These are phyloP conservation scores for Drosophila paramelanica DNA, from an alignment of 2,888 invertebrate genomes.

Conservation along the genomic window DNA sequence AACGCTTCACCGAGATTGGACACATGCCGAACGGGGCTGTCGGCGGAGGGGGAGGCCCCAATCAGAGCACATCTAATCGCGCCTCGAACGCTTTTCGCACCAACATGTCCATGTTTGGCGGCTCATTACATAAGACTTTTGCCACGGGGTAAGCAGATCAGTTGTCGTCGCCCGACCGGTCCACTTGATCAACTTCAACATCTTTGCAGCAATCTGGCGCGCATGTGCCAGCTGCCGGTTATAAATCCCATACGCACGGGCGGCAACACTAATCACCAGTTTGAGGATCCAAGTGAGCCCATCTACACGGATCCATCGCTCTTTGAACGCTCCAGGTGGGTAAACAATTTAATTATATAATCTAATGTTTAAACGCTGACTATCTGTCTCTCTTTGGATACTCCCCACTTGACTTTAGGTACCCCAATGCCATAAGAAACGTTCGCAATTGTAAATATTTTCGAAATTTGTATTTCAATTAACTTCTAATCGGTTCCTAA, in stretches of 20 bases:
- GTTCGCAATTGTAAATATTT: constrained; percentile 65
- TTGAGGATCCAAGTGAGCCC: constrained; percentile 96
- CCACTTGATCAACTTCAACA: constrained; percentile 16
- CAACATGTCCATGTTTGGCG: constrained; percentile 88
- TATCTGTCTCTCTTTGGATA: neutral
- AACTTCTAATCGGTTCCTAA: neutral
- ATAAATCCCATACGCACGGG: constrained; percentile 86
- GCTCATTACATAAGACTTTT: constrained; percentile 89
- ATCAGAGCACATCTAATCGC: constrained; percentile 78
- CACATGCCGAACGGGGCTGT: constrained; percentile 77
- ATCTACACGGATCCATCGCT: constrained; percentile 96
- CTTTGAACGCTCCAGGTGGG: constrained; percentile 92
- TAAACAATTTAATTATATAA: neutral
- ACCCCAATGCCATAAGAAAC: constrained; percentile 34
- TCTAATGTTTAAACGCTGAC: neutral
- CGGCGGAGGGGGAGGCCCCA: constrained; percentile 38
- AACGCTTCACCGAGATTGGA: constrained; percentile 84
- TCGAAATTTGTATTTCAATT: neutral
- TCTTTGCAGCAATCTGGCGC: constrained; percentile 83
- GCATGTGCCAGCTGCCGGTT: constrained; percentile 85
- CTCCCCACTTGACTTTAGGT: constrained; percentile 18
- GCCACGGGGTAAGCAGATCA: constrained; percentile 86
- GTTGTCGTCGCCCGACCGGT: constrained; percentile 43
- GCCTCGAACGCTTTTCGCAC: constrained; percentile 81
- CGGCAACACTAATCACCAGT: constrained; percentile 85